Conservation (phyloP, 2,113 vertebrate genomes). For the Tricholaema leucomelas region DNA sequence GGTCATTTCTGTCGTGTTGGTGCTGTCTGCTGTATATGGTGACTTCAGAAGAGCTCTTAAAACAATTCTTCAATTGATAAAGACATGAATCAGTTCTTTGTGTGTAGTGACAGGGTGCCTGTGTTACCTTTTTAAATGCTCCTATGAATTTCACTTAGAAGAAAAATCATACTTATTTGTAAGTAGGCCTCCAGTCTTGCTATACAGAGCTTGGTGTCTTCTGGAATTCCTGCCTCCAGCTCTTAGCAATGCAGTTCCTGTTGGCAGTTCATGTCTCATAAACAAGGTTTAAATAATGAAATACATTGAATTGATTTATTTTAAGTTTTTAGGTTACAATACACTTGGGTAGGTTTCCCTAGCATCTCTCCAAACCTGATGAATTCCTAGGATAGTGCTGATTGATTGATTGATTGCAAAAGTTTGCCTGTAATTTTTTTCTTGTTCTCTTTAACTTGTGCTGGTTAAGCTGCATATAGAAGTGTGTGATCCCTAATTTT, state of each 20-base stretch:
- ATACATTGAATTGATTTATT: background rate
- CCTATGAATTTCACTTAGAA: background rate
- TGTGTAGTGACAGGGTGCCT: background rate
- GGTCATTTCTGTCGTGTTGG: background rate
- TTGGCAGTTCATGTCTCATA: background rate
- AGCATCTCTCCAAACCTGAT: background rate
- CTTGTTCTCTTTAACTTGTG: background rate
- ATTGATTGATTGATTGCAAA: accelerated
- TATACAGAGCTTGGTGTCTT: background rate
- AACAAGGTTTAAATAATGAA: background rate
- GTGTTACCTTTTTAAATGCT: background rate
- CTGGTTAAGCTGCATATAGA: background rate
- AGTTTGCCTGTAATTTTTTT: background rate
- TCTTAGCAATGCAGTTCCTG: background rate
- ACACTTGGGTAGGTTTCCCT: background rate
- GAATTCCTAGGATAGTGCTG: accelerated
- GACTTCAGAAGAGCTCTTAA: background rate
- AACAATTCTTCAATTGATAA: background rate
- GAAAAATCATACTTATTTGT: background rate
- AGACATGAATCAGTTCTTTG: background rate
- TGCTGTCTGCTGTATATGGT: background rate
- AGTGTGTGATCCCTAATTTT: background rate
- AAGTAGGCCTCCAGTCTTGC: background rate
- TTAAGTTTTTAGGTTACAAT: background rate
- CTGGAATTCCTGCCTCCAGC: background rate